Percentiles rank a stretch among this genome's conserved stretches.
phyloP scores from a whole-genome alignment of 2,113 vertebrate species.

The Elaphurus davidianus region DNA sequence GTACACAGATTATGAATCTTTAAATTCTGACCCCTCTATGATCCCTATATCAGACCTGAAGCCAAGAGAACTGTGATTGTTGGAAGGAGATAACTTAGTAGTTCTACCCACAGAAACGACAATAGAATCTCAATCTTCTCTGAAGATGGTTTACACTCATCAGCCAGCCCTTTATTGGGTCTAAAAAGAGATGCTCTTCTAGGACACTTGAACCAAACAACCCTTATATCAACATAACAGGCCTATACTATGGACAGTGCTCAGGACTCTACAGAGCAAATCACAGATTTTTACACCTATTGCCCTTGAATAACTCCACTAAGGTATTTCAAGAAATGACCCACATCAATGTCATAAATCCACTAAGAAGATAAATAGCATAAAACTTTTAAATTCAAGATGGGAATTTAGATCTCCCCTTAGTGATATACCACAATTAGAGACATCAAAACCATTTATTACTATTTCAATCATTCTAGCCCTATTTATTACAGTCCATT shows the following conservation, averaged over 20 bases:
- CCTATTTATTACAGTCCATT: neutral
- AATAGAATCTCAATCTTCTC: neutral
- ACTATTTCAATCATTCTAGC: neutral
- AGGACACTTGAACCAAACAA: neutral
- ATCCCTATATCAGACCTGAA: neutral
- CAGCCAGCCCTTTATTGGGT: neutral
- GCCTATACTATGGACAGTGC: neutral
- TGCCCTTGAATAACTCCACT: neutral
- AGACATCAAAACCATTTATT: neutral
- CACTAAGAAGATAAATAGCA: neutral
- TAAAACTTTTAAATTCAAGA: neutral
- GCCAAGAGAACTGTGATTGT: neutral
- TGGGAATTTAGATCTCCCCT: neutral
- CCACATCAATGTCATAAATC: neutral
- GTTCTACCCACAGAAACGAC: neutral
- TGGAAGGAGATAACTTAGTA: neutral
- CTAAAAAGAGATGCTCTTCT: neutral
- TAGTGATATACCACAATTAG: neutral
- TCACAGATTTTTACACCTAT: neutral
- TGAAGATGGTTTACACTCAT: neutral
- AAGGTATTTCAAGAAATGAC: neutral
- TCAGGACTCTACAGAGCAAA: neutral
- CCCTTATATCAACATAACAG: neutral
- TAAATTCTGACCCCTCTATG: neutral
- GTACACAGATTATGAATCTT: neutral